Evolutionary conservation across 2,888 invertebrate species (phyloP).

Genomic region (Tetranychus truncatus): DNA sequence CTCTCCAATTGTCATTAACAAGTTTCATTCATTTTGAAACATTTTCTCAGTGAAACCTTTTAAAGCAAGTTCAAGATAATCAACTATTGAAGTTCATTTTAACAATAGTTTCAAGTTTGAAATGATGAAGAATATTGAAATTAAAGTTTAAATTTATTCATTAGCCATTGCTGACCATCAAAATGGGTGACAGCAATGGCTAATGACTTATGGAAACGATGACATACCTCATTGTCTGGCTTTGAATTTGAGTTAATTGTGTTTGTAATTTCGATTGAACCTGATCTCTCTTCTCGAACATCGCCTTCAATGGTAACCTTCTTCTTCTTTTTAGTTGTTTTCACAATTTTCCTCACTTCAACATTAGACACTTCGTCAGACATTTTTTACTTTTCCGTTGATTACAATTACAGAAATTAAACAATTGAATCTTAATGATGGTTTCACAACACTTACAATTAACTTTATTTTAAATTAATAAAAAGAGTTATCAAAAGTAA

Average conservation of each 20-base stretch:
- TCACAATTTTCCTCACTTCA: slow-evolving; percentile 13
- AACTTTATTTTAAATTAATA: background rate
- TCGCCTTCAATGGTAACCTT: slow-evolving; percentile 15
- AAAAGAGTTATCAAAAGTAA: background rate
- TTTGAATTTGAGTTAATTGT: background rate
- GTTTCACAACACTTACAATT: too few species aligned
- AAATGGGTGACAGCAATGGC: too few species aligned
- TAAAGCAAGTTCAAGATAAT: too few species aligned
- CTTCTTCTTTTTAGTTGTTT: slow-evolving; percentile 13
- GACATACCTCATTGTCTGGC: slow-evolving; percentile 6
- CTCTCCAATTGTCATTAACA: too few species aligned
- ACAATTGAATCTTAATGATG: background rate
- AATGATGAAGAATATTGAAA: too few species aligned
- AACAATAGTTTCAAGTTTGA: too few species aligned
- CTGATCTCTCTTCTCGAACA: slow-evolving; percentile 3
- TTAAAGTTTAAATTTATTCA: too few species aligned
- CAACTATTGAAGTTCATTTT: too few species aligned
- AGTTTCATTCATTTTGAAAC: too few species aligned
- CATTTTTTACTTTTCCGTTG: background rate
- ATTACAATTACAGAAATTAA: background rate
- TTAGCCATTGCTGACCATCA: too few species aligned
- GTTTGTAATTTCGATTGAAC: slow-evolving; percentile 1
- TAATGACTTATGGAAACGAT: background rate
- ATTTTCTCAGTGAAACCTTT: too few species aligned
- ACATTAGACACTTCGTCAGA: slow-evolving; percentile 14